Conservation (phyloP, 2,888 invertebrate genomes). For the Tenthredo mesomela region DNA sequence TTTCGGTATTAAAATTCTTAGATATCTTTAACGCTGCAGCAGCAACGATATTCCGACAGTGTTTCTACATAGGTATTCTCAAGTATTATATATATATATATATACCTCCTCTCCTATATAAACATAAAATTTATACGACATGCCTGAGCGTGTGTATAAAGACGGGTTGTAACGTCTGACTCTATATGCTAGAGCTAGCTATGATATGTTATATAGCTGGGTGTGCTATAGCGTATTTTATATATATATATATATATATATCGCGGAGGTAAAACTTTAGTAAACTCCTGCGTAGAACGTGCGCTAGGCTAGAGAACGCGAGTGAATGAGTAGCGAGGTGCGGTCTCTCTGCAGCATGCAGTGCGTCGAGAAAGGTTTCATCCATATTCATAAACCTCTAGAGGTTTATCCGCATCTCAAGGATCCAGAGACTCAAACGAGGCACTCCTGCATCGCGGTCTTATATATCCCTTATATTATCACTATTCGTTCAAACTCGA, state of each 20-base stretch:
- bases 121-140: slow-evolving; percentile 18
- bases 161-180: not conserved
- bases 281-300: slow-evolving; percentile 27
- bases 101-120: not conserved
- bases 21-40: not conserved
- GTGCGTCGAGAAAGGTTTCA: slow-evolving; percentile 72
- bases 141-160: slow-evolving; percentile 18
- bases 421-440: slow-evolving; percentile 66
- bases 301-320: slow-evolving; percentile 48
- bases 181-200: slow-evolving; percentile 14
- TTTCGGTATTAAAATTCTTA: not conserved
- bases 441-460: slow-evolving; percentile 36
- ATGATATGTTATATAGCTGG: not conserved
- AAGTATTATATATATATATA: slow-evolving; percentile 1
- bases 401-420: slow-evolving; percentile 71
- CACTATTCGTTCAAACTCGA: not conserved
- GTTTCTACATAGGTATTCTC: not conserved
- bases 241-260: too few relatives aligned
- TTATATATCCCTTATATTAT: not conserved
- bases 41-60: not conserved
- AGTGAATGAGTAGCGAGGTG: slow-evolving; percentile 46
- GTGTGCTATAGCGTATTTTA: too few relatives aligned
- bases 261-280: slow-evolving; percentile 42
- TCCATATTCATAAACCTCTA: slow-evolving; percentile 75
- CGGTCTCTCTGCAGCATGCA: slow-evolving; percentile 46